These are phyloP conservation scores for Triops cancriformis DNA, from an alignment of 1,140 invertebrate genomes.

Conservation along the genomic window DNA sequence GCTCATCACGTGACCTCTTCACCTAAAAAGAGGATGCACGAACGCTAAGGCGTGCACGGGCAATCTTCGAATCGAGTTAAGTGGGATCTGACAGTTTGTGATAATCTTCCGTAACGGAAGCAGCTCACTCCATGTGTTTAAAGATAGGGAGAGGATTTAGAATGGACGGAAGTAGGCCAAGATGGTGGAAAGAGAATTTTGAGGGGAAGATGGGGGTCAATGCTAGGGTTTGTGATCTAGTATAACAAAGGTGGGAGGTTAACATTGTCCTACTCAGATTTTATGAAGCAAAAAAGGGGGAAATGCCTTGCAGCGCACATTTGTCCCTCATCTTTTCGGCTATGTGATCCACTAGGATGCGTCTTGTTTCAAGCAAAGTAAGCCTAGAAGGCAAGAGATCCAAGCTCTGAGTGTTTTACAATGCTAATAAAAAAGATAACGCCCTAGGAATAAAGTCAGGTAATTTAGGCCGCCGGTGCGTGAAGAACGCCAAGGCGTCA, in stretches of 20 bases:
- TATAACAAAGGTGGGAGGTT: background rate
- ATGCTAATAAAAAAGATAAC: constrained; percentile 6
- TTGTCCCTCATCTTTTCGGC: background rate
- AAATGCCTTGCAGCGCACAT: background rate
- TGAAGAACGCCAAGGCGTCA: background rate
- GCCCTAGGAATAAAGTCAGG: background rate
- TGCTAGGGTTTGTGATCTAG: background rate
- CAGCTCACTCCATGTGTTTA: background rate
- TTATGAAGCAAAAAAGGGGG: background rate
- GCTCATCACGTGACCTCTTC: background rate
- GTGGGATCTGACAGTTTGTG: background rate
- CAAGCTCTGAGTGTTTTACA: background rate
- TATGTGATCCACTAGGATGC: background rate
- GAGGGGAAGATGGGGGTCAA: background rate
- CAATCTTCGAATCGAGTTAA: background rate
- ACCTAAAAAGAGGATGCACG: background rate
- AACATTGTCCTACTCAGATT: background rate
- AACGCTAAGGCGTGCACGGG: background rate
- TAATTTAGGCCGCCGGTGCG: background rate
- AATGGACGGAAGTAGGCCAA: background rate
- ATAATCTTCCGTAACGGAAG: background rate
- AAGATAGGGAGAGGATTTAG: background rate
- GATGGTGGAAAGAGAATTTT: background rate
- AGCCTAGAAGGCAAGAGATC: background rate
- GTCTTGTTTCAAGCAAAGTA: background rate